phyloP scores from a whole-genome alignment of 1,140 invertebrate genomes.

The Doryteuthis pealeii region DNA sequence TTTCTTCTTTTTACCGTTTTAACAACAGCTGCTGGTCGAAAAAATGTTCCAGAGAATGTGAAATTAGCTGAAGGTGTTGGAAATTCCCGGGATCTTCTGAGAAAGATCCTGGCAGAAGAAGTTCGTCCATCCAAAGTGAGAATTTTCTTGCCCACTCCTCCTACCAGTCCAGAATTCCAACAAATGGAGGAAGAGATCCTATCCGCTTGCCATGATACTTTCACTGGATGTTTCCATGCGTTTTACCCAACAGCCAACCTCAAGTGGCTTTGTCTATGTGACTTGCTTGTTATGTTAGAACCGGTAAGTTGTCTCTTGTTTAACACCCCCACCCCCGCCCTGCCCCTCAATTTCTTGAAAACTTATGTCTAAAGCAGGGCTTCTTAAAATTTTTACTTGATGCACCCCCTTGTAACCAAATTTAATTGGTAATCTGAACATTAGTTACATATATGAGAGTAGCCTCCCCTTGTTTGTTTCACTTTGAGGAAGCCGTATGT shows the following conservation, averaged over 20 bases:
- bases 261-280: constrained; percentile 90
- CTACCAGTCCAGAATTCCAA: constrained; percentile 27
- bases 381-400: too few relatives aligned
- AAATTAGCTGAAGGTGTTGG: constrained; percentile 80
- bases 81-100: constrained; percentile 79
- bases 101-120: constrained; percentile 78
- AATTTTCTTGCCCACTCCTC: constrained; percentile 40
- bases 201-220: constrained; percentile 87
- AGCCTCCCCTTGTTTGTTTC: too few relatives aligned
- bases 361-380: too few relatives aligned
- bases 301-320: constrained; percentile 66
- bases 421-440: too few relatives aligned
- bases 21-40: constrained; percentile 36
- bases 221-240: constrained; percentile 89
- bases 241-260: constrained; percentile 92
- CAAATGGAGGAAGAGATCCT: constrained; percentile 67
- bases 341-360: too few relatives aligned
- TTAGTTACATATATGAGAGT: too few relatives aligned
- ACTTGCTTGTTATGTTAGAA: constrained; percentile 76
- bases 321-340: too few relatives aligned
- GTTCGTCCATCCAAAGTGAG: constrained; percentile 38
- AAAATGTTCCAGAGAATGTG: constrained; percentile 49
- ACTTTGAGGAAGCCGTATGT: too few relatives aligned
- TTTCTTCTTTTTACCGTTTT: constrained; percentile 14
- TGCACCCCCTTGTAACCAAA: too few relatives aligned